These are phyloP conservation scores for Phainopepla nitens DNA, from an alignment of 2,113 vertebrate genomes.

Conservation along the genomic window DNA sequence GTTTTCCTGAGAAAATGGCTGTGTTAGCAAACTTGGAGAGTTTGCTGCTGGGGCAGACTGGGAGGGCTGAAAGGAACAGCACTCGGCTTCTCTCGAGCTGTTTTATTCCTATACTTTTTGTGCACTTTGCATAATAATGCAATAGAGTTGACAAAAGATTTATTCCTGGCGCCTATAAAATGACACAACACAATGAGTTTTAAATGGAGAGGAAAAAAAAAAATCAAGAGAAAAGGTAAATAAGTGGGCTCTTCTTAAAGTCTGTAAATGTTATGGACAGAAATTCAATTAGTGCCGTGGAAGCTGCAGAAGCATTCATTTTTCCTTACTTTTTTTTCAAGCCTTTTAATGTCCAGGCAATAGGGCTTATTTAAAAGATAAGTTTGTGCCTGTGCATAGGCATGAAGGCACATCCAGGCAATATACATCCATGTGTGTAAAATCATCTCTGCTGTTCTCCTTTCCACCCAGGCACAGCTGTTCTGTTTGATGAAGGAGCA, in stretches of 20 bases:
- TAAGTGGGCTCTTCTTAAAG: constrained; percentile 42
- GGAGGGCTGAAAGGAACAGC: constrained; percentile 12
- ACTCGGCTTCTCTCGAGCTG: neutral
- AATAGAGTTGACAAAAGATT: constrained; percentile 67
- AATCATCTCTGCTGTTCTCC: neutral
- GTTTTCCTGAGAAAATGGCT: constrained; percentile 7
- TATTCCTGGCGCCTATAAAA: constrained; percentile 61
- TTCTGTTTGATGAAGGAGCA: neutral
- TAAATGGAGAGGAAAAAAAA: constrained; percentile 28
- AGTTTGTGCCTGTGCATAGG: neutral
- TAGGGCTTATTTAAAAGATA: neutral
- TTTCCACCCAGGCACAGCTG: neutral
- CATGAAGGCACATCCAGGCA: neutral
- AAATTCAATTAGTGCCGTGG: constrained; percentile 55
- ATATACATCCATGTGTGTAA: neutral
- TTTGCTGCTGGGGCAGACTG: neutral
- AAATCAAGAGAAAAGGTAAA: constrained; percentile 55
- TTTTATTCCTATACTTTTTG: constrained; percentile 41
- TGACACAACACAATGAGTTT: constrained; percentile 63
- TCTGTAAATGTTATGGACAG: constrained; percentile 50
- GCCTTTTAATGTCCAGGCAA: constrained; percentile 41
- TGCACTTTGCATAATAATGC: constrained; percentile 69
- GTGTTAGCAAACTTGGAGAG: constrained; percentile 50
- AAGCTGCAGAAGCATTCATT: constrained; percentile 45
- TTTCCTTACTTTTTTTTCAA: neutral